Base-by-base conservation (phyloP, 2,888 invertebrate species). In the Glyphotaelius pellucidus region DNA sequence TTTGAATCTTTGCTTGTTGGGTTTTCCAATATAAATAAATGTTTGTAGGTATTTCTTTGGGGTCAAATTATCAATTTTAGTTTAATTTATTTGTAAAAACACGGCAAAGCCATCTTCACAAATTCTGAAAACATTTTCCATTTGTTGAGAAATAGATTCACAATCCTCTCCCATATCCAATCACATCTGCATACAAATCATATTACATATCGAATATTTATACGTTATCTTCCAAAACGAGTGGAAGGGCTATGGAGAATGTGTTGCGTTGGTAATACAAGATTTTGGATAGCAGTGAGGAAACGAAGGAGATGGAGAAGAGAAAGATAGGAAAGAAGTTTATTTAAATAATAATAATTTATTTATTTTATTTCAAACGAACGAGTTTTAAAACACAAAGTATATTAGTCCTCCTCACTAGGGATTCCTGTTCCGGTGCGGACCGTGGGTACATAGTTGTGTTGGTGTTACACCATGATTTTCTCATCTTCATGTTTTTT, bases 121-220 rank as follows among this genome's bases (percentile, higher is more conserved):
- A 5, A 9, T 67, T 67, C n/a, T 9, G 7, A 25, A 67, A 67
- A 67, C 67, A 67, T 67, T 67, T 80, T 42, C 79, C 79, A 89
- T 89, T 80, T 89, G 80, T 89, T 80, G 80, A 79, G 38, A 89
- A 67, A 67, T n/a, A 67, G 0, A 67, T 67, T n/a, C 67, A n/a
- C 25, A 67, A n/a, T 67, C n/a, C 67, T 7, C 25, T 67, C 67
- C n/a, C 25, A n/a, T 67, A n/a, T 67, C 67, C 25, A 67, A 67
- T 67, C 25, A 67, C 67, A 67, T 67, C 67, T 67, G 25, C 67
- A 67, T 67, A 67, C 67, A 67, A 67, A 67, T 67, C 67, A 67
- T 67, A 67, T 67, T 67, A 67, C 52, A 25, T 67, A 67, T 67
- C n/a, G 67, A 67, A 67, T 67, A 67, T 67, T 67, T 67, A 67